phyloP scores from a whole-genome alignment of 2,113 vertebrate species.

The Dromiciops gliroides region DNA sequence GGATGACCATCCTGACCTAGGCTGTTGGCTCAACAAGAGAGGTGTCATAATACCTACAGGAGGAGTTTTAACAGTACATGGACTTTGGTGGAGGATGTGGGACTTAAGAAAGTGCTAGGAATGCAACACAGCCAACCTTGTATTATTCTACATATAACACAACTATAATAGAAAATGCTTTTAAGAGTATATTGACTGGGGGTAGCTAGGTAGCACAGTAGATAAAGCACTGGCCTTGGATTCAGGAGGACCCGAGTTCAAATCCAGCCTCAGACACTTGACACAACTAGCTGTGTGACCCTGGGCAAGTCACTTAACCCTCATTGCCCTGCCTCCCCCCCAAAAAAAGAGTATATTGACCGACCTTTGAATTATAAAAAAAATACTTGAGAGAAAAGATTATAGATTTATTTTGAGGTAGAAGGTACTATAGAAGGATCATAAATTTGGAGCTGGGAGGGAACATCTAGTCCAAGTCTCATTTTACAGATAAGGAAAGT shows the following conservation, averaged over 20 bases:
- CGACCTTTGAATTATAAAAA: neutral
- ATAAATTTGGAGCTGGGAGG: neutral
- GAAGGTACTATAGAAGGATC: neutral
- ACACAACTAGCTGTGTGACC: too few species aligned
- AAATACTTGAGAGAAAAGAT: neutral
- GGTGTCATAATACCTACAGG: neutral
- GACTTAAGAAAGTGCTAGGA: neutral
- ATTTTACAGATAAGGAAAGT: too few species aligned
- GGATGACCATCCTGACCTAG: neutral
- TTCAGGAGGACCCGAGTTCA: too few species aligned
- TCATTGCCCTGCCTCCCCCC: too few species aligned
- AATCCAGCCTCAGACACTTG: too few species aligned
- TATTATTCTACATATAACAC: neutral
- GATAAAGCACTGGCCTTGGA: too few species aligned
- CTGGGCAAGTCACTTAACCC: too few species aligned
- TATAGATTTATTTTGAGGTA: neutral
- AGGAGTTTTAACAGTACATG: neutral
- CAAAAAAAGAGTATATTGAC: neutral
- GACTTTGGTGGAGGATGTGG: neutral
- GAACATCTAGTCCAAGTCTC: neutral
- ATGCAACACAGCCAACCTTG: neutral
- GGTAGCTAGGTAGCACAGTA: too few species aligned
- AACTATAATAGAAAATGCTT: neutral
- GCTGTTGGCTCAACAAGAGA: neutral
- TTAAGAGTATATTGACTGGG: neutral